Evolutionary conservation across 1,140 invertebrate species (phyloP), one percentile per base, ranked within the genome.

Genomic region (Camponotus floridanus): DNA sequence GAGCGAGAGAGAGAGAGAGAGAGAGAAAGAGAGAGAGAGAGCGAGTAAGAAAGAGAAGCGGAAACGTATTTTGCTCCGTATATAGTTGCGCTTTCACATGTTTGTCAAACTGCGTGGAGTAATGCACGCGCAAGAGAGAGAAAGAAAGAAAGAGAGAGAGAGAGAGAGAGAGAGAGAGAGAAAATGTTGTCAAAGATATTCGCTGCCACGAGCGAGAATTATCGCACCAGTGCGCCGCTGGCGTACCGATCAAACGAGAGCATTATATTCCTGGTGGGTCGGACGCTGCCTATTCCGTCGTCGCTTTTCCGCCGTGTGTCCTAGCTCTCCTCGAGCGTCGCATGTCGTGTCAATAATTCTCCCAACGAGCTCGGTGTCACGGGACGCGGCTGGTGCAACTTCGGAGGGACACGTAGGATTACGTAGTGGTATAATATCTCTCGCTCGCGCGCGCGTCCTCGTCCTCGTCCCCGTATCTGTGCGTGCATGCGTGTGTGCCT

Each of bases 341-440:
- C 87, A 90, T 91, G 90, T 91, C 87, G 89, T 90, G 90, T 91
- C 90, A 87, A 91, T 90, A 91, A 88, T 67, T 80, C 74, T 74
- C 26, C 76, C 65, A 61, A 61, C 57, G 55, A 71, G 83, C 79
- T 79, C 76, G 61, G 83, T 84, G 81, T 90, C 67, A 76, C 55
- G 71, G 65, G 39, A 90, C 73, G 33, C 36, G 59, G 39, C 26
- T 48, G 51, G 2, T 36, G 68, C 68, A 73, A 74, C 68, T 73
- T 48, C 8, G n/a, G 39, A 13, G 39, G 31, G 55, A n/a, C 67
- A 81, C 79, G 67, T 81, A 73, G 48, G 51, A 64, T 65, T 61
- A 84, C 59, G 45, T 48, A 65, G 76, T 51, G 59, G 26, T 79
- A 57, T 45, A 74, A 36, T 64, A 68, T 80, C 26, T 26, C 26